These are phyloP conservation scores for Mythimna impura DNA, from an alignment of 2,888 invertebrate genomes.

Conservation along the genomic window DNA sequence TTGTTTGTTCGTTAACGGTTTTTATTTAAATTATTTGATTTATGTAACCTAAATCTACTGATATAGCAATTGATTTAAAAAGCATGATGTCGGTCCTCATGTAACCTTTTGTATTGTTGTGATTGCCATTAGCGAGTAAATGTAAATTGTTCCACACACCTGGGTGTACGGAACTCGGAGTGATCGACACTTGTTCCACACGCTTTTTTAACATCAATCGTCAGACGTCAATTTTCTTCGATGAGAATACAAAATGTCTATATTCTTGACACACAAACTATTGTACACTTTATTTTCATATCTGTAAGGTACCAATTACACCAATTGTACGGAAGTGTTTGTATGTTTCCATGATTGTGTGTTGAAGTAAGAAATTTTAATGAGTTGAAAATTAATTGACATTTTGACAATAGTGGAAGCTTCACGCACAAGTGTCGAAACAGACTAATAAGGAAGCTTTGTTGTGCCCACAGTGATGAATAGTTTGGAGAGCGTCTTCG, in stretches of 20 bases:
- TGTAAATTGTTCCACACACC: conserved; percentile 28
- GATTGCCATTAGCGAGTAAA: conserved; percentile 31
- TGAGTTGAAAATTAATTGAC: conserved; percentile 82
- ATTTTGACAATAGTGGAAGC: conserved; percentile 76
- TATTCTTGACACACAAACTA: conserved; percentile 39
- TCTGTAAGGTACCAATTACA: conserved; percentile 45
- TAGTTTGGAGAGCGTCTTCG: conserved; percentile 52
- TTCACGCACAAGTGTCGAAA: conserved; percentile 68
- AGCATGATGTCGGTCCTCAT: background rate
- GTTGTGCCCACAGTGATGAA: conserved; percentile 52
- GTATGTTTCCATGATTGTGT: conserved; percentile 54
- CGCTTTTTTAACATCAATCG: conserved; percentile 68
- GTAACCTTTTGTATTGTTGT: conserved; percentile 1
- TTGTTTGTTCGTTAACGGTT: background rate
- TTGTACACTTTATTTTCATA: conserved; percentile 54
- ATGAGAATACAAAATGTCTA: conserved; percentile 80
- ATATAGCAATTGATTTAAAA: background rate
- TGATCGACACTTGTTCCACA: conserved; percentile 44
- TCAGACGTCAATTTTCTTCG: conserved; percentile 82
- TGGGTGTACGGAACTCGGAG: conserved; percentile 60
- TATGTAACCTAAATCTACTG: background rate
- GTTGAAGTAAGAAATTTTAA: conserved; percentile 78
- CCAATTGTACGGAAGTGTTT: conserved; percentile 32
- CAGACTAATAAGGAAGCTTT: conserved; percentile 62
- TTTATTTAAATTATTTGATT: background rate